Evolutionary conservation across 2,888 invertebrate genomes (phyloP).

Genomic region (Nezara viridula): DNA sequence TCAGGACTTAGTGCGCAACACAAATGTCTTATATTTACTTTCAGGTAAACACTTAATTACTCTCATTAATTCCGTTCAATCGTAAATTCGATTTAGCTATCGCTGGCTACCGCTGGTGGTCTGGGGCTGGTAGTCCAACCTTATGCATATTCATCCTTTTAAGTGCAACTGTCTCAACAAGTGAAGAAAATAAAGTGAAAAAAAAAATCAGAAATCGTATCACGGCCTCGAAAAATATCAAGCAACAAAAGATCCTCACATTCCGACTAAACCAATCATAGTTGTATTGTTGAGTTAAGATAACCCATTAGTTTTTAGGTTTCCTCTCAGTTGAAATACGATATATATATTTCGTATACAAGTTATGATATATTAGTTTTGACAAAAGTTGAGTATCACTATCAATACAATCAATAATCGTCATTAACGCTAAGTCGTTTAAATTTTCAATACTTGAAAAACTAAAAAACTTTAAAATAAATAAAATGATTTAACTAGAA

Average conservation of each 20-base stretch:
- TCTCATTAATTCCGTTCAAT: not conserved
- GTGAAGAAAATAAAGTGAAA: not conserved
- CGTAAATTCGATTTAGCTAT: slow-evolving; percentile 10
- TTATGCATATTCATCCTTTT: slow-evolving; percentile 6
- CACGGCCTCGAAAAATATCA: not conserved
- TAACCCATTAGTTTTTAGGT: too few relatives aligned
- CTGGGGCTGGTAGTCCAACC: not conserved
- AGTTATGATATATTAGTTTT: too few relatives aligned
- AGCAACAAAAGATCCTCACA: not conserved
- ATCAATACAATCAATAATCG: too few relatives aligned
- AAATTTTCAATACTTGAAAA: too few relatives aligned
- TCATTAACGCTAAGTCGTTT: too few relatives aligned
- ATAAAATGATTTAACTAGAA: too few relatives aligned
- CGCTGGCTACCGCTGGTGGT: not conserved
- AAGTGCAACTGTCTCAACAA: not conserved
- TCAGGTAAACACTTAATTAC: slow-evolving; percentile 24
- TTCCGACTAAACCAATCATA: not conserved
- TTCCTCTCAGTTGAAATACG: too few relatives aligned
- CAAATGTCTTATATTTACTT: slow-evolving; percentile 36
- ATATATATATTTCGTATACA: too few relatives aligned
- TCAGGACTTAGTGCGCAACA: slow-evolving; percentile 25
- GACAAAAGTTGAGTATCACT: too few relatives aligned
- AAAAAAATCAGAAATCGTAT: not conserved
- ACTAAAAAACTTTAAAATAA: too few relatives aligned
- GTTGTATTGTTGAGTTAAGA: too few relatives aligned